Evolutionary conservation across 1,140 invertebrate species (phyloP).

Genomic region (Dufourea novaeangliae): DNA sequence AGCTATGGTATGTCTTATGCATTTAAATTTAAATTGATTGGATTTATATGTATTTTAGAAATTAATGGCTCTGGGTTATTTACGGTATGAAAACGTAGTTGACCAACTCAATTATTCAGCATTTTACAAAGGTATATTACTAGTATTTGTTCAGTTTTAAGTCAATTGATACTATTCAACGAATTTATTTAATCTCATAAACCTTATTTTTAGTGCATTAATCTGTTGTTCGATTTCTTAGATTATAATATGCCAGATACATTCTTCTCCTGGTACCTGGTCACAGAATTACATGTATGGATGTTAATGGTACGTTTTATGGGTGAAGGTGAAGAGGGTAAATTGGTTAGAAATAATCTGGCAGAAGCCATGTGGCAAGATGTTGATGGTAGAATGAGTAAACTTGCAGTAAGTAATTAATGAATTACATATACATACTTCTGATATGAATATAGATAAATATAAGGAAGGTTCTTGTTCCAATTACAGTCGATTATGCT

Average conservation of each 20-base stretch:
- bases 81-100: slow-evolving; percentile 21
- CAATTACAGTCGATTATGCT: not conserved
- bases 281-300: slow-evolving; percentile 94
- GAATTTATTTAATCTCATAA: not conserved
- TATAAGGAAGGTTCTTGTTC: not conserved
- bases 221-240: slow-evolving; percentile 75
- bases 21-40: not conserved
- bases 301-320: slow-evolving; percentile 89
- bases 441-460: not conserved
- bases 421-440: slow-evolving; percentile 8
- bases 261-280: slow-evolving; percentile 91
- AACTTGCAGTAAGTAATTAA: slow-evolving; percentile 85
- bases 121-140: slow-evolving; percentile 59
- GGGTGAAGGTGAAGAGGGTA: slow-evolving; percentile 88
- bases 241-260: slow-evolving; percentile 89
- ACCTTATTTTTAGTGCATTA: not conserved
- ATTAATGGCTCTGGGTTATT: slow-evolving; percentile 21
- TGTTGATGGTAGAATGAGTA: slow-evolving; percentile 86
- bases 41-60: slow-evolving; percentile 32
- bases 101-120: slow-evolving; percentile 36
- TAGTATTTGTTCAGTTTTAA: not conserved
- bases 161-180: not conserved
- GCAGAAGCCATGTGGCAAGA: slow-evolving; percentile 92
- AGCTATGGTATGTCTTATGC: not conserved
- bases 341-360: slow-evolving; percentile 87